Percentiles rank a stretch among this genome's conserved stretches.
Conservation (phyloP, 2,113 vertebrate species). For the Stigmatopora argus region DNA sequence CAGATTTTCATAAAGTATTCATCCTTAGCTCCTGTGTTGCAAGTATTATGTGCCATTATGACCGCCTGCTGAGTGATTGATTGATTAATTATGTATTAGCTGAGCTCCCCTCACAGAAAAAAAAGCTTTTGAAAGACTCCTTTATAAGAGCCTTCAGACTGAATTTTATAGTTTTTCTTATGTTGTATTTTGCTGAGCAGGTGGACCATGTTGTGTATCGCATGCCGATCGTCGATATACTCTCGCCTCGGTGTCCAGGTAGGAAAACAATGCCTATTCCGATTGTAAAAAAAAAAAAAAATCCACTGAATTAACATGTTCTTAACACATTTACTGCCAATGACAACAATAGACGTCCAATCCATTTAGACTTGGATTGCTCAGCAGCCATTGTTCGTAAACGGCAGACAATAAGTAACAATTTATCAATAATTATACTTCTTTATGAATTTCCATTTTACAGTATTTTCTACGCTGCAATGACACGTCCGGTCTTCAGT, state of each 20-base stretch:
- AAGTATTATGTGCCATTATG: conserved; percentile 46
- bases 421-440: too few species aligned
- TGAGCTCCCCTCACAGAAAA: neutral
- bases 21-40: conserved; percentile 51
- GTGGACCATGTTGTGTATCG: conserved; percentile 62
- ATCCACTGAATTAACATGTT: too few species aligned
- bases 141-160: too few species aligned
- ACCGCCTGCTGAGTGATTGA: conserved; percentile 21
- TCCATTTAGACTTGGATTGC: too few species aligned
- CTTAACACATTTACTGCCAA: too few species aligned
- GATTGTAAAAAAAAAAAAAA: neutral
- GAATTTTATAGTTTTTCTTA: neutral
- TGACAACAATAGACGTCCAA: too few species aligned
- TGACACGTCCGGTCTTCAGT: conserved; percentile 11
- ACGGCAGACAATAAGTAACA: too few species aligned
- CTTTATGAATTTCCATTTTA: too few species aligned
- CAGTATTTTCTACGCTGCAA: neutral
- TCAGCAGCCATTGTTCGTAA: too few species aligned
- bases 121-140: conserved; percentile 1
- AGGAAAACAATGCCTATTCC: neutral
- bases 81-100: conserved; percentile 63
- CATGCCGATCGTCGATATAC: conserved; percentile 52
- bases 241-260: conserved; percentile 63
- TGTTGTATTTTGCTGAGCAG: conserved; percentile 19
- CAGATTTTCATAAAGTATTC: conserved; percentile 72